Evolutionary conservation across 1,140 invertebrate genomes (phyloP), one percentile per base, ranked within the genome.

Genomic region (Temnothorax curvispinosus): DNA sequence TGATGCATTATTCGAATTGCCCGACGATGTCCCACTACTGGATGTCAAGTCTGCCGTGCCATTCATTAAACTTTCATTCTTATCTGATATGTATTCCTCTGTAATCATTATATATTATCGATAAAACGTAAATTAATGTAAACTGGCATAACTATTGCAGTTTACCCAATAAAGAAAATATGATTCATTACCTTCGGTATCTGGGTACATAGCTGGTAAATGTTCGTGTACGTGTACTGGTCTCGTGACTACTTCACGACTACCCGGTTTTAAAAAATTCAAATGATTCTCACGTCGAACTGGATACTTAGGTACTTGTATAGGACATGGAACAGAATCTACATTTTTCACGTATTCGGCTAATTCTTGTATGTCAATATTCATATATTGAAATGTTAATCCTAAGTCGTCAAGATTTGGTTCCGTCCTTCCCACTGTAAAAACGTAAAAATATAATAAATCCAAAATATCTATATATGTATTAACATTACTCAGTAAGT

Each of bases 211-310:
- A 18, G 98, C 97, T 75, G 99, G 99, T 88, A 99, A 96, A 95
- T 99, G 98, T 92, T 99, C 98, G 95, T 98, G 98, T 81, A 99
- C 97, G 95, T 99, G 97, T 85, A 99, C 97, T 2, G 98, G 98
- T 91, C 98, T 96, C 18, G 98, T 98, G 15, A 98, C 96, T n/a
- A 99, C 97, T 96, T 99, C 98, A 93, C 97, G 96, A 94, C 98
- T 98, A 13, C 98, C 98, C 32, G 98, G 98, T 95, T 99, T 99
- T n/a, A 99, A 96, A 94, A 99, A 98, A 95, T 98, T 98, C 38
- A 99, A 96, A 93, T 98, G 97, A 88, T 97, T 97, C 87, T 97
- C 96, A 92, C 97, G 97, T 27, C 96, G 96, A 81, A 98, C 95
- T 1, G 98, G 98, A 95, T 97, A 98, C 91, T 96, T 96, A 44